Evolutionary conservation across 1,140 invertebrate species (phyloP).

Genomic region (Cotesia vestalis): DNA sequence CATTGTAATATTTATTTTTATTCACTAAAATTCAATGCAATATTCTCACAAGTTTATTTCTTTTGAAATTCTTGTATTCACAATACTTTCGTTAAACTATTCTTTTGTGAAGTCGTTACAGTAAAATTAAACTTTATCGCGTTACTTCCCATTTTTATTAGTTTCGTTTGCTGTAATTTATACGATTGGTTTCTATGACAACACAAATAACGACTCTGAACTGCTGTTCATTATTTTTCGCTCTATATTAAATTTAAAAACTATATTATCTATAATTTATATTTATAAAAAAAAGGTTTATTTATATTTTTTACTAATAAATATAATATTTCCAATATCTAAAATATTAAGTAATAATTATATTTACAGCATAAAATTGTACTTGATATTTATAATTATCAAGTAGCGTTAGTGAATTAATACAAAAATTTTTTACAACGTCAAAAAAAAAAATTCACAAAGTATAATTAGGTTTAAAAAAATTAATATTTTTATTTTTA

Average conservation of each 20-base stretch:
- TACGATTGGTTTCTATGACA: constrained; percentile 37
- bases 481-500: no score
- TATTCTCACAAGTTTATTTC: not conserved
- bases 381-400: no score
- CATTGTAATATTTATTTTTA: constrained; percentile 44
- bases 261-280: no score
- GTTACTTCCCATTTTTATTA: not conserved
- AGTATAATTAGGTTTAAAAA: no score
- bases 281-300: no score
- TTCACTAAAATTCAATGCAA: constrained; percentile 3
- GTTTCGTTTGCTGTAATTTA: not conserved
- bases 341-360: no score
- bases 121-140: not conserved
- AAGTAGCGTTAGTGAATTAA: no score
- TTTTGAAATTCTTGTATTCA: not conserved
- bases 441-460: no score
- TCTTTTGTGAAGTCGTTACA: not conserved
- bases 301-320: no score
- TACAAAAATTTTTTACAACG: no score
- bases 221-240: not conserved
- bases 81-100: not conserved
- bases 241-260: not conserved
- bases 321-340: no score
- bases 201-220: constrained; percentile 28
- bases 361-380: no score